Evolutionary conservation across 2,113 vertebrate genomes (phyloP), one percentile per base, ranked within the genome.

Genomic region (Pelusios castaneus): DNA sequence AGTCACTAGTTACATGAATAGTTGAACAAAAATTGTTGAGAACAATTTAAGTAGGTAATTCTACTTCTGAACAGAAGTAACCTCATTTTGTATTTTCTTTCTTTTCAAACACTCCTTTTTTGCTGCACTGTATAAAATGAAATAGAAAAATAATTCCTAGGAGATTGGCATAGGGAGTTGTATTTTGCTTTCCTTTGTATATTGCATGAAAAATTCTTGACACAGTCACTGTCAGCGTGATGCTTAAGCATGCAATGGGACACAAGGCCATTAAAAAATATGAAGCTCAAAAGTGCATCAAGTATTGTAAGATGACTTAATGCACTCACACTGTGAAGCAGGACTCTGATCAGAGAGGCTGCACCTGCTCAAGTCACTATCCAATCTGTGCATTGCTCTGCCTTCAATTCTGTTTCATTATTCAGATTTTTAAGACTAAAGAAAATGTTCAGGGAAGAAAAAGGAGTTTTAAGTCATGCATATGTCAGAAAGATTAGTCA

Each of bases 291-390:
- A 89, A 95, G 87, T 19, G 24, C 93, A 93, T 83, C 52, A 55
- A 79, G 89, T 89, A 89, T 41, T 0, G 1, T 14, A 21, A 87
- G 83, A 67, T n/a, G 81, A 51, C 47, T 94, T 86, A 95, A 86
- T 70, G 87, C 55, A 25, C 85, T 95, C 93, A 91, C 77, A 45
- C 81, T 56, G 90, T 16, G 93, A 92, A 78, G 38, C 25, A 83
- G 90, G 76, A 93, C 89, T 78, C 73, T 10, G 70, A 81, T 52
- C n/a, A 54, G 87, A 83, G 70, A 0, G 82, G 79, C 38, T 87
- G 52, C 83, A 86, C 82, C 91, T 92, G 87, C 60, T 95, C 21
- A n/a, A 45, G 3, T 67, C 78, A 55, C 82, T 79, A 86, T 10
- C 41, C 55, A 60, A 81, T 87, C 89, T 51, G 54, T 38, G 83